phyloP scores from a whole-genome alignment of 2,113 vertebrate genomes.

The Heterotis niloticus region DNA sequence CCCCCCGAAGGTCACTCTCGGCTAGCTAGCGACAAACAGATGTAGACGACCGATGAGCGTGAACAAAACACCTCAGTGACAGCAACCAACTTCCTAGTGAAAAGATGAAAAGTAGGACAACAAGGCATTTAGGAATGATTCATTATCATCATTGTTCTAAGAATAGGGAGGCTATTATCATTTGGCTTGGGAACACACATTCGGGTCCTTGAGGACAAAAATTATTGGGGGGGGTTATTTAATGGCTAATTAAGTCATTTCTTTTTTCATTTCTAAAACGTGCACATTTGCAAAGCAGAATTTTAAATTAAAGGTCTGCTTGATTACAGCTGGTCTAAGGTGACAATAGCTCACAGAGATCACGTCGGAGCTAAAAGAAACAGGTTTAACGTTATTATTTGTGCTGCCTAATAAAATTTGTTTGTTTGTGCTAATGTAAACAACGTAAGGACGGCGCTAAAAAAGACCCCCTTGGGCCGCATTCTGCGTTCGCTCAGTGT shows the following conservation, averaged over 20 bases:
- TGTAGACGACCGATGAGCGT: background rate
- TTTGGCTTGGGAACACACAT: conserved; percentile 43
- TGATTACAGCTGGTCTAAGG: background rate
- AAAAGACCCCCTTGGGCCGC: background rate
- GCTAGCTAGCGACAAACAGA: background rate
- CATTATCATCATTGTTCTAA: conserved; percentile 61
- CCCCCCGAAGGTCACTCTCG: background rate
- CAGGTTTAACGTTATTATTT: conserved; percentile 6
- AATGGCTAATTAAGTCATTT: conserved; percentile 43
- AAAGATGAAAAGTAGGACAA: conserved; percentile 51
- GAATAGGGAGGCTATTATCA: conserved; percentile 54
- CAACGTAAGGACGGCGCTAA: background rate
- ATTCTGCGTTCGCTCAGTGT: background rate
- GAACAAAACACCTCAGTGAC: background rate
- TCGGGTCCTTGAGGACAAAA: conserved; percentile 47
- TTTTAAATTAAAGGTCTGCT: background rate
- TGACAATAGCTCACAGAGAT: background rate
- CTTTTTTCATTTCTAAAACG: conserved; percentile 29
- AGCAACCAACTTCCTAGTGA: conserved; percentile 36
- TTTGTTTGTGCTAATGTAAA: background rate
- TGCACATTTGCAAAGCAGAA: background rate
- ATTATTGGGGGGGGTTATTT: conserved; percentile 42
- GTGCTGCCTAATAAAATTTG: background rate
- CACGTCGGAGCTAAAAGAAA: background rate
- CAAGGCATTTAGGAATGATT: conserved; percentile 58